phyloP scores from a whole-genome alignment of 37 sponge, comb jelly and placozoan species.

The Ephydatia muelleri region DNA sequence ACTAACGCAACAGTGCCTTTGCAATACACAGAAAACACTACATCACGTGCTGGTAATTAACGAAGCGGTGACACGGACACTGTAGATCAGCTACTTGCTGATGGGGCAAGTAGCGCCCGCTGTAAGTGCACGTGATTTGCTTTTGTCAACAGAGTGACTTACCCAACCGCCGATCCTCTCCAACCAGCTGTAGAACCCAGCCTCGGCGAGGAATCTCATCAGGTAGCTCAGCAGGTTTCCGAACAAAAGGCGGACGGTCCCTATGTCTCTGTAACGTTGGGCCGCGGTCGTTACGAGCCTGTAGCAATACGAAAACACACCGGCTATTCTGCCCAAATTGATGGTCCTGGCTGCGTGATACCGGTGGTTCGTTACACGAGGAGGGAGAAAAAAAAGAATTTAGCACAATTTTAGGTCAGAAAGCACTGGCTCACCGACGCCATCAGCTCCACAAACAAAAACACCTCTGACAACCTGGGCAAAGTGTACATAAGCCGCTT shows the following conservation, averaged over 20 bases:
- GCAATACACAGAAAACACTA: too few species aligned
- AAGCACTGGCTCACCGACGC: not conserved
- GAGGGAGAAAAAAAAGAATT: too few species aligned
- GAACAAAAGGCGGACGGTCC: not conserved
- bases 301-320: not conserved
- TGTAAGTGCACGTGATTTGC: not conserved
- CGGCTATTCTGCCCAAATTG: conserved; percentile 7
- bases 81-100: not conserved
- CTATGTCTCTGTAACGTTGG: not conserved
- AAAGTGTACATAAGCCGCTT: not conserved
- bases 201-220: not conserved
- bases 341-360: not conserved
- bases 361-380: too few species aligned
- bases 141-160: not conserved
- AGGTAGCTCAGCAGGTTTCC: not conserved
- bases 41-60: too few species aligned
- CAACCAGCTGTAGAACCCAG: not conserved
- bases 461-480: not conserved
- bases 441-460: not conserved
- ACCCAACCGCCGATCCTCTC: not conserved
- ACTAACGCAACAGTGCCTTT: too few species aligned
- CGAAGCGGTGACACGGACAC: too few species aligned
- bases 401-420: not conserved
- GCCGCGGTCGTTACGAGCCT: not conserved
- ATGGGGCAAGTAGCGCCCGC: too few species aligned